A percentile compares a stretch with the other conserved stretches of the same genome.
phyloP scores from a whole-genome alignment of 2,797 vertebrate genomes.

The Salmo trutta region DNA sequence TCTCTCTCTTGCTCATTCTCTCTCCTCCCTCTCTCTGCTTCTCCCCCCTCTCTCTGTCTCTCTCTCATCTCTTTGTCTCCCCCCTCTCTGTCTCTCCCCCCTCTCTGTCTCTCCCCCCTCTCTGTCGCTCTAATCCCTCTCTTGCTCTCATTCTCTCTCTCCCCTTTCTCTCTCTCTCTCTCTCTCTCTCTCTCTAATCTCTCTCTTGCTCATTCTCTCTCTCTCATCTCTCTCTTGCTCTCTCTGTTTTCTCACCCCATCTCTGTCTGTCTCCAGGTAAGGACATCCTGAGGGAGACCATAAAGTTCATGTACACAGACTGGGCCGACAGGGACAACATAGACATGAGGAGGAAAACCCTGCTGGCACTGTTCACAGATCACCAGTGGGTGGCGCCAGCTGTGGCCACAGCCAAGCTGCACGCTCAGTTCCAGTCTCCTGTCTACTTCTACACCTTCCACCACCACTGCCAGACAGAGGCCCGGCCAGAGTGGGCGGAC shows the following conservation, averaged over 20 bases:
- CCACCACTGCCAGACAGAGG: constrained; percentile 97
- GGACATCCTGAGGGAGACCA: constrained; percentile 93
- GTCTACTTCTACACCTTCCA: constrained; percentile 98
- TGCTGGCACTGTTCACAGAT: constrained; percentile 93
- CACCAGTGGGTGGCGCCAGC: constrained; percentile 98
- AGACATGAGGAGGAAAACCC: constrained; percentile 92
- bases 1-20: no score
- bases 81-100: no score
- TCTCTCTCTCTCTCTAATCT: no score
- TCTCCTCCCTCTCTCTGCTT: no score
- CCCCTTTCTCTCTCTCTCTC: no score
- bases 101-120: no score
- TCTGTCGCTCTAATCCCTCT: no score
- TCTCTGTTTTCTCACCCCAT: neutral
- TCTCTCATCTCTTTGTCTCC: no score
- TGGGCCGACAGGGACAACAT: constrained; percentile 96
- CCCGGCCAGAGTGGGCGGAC: constrained; percentile 92
- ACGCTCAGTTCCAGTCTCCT: constrained; percentile 93
- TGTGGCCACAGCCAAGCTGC: constrained; percentile 93
- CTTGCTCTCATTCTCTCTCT: no score
- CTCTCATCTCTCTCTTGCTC: neutral
- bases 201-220: no score
- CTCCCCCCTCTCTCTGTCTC: no score
- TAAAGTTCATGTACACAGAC: constrained; percentile 99
- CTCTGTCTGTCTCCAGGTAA: constrained; percentile 72